These are phyloP conservation scores for Anoplophora glabripennis DNA, from an alignment of 1,140 invertebrate species.

Conservation along the genomic window DNA sequence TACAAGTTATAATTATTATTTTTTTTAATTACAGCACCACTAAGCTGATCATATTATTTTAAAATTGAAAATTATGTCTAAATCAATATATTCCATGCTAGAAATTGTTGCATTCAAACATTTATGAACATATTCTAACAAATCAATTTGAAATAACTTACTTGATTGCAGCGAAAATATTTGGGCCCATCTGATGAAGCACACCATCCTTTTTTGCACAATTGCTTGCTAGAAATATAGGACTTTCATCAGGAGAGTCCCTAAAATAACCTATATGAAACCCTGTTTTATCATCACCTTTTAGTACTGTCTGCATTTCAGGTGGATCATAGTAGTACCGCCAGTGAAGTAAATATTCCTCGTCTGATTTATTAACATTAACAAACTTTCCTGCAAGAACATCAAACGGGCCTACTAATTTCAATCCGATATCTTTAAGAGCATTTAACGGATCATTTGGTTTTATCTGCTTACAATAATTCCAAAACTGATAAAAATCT, in stretches of 20 bases:
- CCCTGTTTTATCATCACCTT: slow-evolving; percentile 64
- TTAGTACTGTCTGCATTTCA: slow-evolving; percentile 82
- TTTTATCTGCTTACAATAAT: slow-evolving; percentile 70
- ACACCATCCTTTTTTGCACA: slow-evolving; percentile 62
- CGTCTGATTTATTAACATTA: slow-evolving; percentile 51
- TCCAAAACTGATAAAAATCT: slow-evolving; percentile 85
- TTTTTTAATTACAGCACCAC: too few species aligned
- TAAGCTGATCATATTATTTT: too few species aligned
- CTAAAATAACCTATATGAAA: slow-evolving; percentile 88
- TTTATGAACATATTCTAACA: slow-evolving; percentile 2
- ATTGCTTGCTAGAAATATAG: slow-evolving; percentile 76
- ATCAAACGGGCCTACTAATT: slow-evolving; percentile 85
- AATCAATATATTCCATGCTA: too few species aligned
- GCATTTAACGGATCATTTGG: slow-evolving; percentile 60
- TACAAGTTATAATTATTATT: too few species aligned
- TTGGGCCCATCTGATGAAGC: slow-evolving; percentile 71
- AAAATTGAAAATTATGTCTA: too few species aligned
- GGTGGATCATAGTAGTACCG: slow-evolving; percentile 92
- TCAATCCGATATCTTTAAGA: slow-evolving; percentile 63
- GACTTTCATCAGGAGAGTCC: slow-evolving; percentile 72
- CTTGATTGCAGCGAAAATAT: slow-evolving; percentile 83
- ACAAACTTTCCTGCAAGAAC: slow-evolving; percentile 63
- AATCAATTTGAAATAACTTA: slow-evolving; percentile 51
- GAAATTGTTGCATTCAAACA: too few species aligned
- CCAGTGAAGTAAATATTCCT: slow-evolving; percentile 77